These are phyloP conservation scores for Acropora yongei DNA, from an alignment of 64 coral and sea anemone genomes.

Conservation along the genomic window DNA sequence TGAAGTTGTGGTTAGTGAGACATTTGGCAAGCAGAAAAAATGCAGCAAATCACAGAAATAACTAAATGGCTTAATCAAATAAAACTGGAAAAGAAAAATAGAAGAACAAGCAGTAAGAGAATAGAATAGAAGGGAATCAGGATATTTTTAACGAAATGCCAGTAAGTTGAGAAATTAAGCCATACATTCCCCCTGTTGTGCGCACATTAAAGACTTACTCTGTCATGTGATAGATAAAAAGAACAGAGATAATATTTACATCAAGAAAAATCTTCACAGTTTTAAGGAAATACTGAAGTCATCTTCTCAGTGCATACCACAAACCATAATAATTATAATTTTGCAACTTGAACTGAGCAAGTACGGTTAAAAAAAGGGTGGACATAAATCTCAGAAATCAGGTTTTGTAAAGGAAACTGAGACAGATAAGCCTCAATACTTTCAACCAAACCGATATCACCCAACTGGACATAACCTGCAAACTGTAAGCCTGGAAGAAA, in stretches of 20 bases:
- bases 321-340: background rate
- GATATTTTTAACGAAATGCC: background rate
- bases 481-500: background rate
- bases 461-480: constrained; percentile 37
- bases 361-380: background rate
- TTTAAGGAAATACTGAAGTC: background rate
- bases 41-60: too few species aligned
- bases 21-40: too few species aligned
- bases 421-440: background rate
- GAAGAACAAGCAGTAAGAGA: background rate
- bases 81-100: background rate
- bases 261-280: background rate
- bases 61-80: background rate
- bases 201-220: background rate
- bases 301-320: constrained; percentile 23
- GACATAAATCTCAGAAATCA: background rate
- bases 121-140: background rate
- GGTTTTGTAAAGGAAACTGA: too few species aligned
- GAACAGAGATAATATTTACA: background rate
- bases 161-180: background rate
- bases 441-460: background rate
- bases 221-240: background rate
- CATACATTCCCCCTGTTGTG: constrained; percentile 51
- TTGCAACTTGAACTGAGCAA: background rate
- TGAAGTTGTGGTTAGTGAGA: too few species aligned